phyloP scores from a whole-genome alignment of 1,140 invertebrate genomes.

The Diachasmimorpha longicaudata region DNA sequence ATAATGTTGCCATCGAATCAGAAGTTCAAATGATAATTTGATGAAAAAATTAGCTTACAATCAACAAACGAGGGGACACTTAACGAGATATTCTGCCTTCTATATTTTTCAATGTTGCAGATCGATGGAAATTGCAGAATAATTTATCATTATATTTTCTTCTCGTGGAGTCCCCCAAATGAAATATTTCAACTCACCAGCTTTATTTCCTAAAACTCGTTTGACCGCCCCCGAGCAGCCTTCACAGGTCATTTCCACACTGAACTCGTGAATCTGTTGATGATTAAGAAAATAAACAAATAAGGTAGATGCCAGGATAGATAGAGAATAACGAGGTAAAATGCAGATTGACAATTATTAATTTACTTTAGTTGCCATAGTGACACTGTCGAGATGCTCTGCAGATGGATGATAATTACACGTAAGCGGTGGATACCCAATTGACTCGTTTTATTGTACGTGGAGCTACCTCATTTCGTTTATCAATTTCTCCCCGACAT shows the following conservation, averaged over 20 bases:
- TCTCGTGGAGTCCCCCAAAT: too few relatives aligned
- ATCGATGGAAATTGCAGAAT: too few relatives aligned
- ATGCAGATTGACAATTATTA: neutral
- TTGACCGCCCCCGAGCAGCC: conserved; percentile 85
- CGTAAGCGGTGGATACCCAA: neutral
- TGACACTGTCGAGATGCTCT: neutral
- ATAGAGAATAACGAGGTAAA: neutral
- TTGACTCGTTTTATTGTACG: neutral
- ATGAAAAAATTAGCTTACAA: too few relatives aligned
- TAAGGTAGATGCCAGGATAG: neutral
- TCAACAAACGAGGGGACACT: too few relatives aligned
- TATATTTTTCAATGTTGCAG: too few relatives aligned
- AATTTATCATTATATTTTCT: too few relatives aligned
- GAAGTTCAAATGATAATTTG: too few relatives aligned
- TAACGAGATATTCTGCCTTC: too few relatives aligned
- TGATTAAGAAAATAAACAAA: conserved; percentile 19
- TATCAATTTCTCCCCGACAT: neutral
- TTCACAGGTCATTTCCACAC: conserved; percentile 89
- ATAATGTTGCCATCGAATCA: too few relatives aligned
- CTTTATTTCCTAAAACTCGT: conserved; percentile 77
- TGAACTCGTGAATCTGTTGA: conserved; percentile 77
- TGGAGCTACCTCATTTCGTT: neutral
- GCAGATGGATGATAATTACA: neutral
- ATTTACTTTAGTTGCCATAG: conserved; percentile 17
- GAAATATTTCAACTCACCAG: conserved; percentile 61